These are phyloP conservation scores for Galerucella calmariensis DNA, from an alignment of 2,888 invertebrate genomes.

Conservation along the genomic window DNA sequence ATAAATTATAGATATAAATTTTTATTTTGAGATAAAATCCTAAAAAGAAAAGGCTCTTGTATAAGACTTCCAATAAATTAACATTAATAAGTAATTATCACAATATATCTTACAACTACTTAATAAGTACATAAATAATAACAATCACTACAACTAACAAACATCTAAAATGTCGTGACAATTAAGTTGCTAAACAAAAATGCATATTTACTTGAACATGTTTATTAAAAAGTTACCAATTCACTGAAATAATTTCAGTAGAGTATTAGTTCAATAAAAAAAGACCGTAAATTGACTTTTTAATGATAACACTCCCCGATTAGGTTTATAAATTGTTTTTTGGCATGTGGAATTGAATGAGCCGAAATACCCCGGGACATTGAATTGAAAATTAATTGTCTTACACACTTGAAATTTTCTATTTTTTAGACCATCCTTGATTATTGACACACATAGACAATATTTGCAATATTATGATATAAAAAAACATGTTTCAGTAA, in stretches of 20 bases:
- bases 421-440: too few relatives aligned
- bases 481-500: conserved; percentile 7
- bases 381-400: too few relatives aligned
- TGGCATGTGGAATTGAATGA: too few relatives aligned
- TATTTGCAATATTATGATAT: background rate
- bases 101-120: conserved; percentile 41
- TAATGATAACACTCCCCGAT: too few relatives aligned
- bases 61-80: conserved; percentile 41
- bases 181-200: conserved; percentile 20
- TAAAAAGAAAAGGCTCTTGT: conserved; percentile 36
- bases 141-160: background rate
- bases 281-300: too few relatives aligned
- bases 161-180: conserved; percentile 2
- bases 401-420: too few relatives aligned
- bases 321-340: too few relatives aligned
- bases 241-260: background rate
- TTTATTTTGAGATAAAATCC: conserved; percentile 41
- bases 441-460: background rate
- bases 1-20: background rate
- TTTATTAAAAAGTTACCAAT: background rate
- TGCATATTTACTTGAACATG: background rate
- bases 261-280: too few relatives aligned
- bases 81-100: conserved; percentile 40
- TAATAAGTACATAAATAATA: conserved; percentile 24
- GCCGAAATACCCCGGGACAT: too few relatives aligned